Evolutionary conservation across 2,888 invertebrate species (phyloP), one percentile per base, ranked within the genome.

Genomic region (Spisula subtruncata): DNA sequence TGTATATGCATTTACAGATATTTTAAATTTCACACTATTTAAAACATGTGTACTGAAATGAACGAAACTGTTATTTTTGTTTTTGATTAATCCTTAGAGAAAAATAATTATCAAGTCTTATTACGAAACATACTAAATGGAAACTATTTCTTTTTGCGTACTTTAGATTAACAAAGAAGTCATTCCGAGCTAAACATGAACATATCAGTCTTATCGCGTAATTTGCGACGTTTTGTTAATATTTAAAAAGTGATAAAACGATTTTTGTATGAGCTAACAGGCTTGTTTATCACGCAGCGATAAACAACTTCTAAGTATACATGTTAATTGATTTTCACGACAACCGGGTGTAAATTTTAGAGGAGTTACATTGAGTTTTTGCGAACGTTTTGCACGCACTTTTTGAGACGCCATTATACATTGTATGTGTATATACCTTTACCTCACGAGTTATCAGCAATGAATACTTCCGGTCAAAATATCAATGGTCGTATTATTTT

Each of bases 281-380:
- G 2, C 10, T 4, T 10, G 10, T 25, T n/a, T n/a, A 10, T 25
- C 60, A 51, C 6, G n/a, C 6, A 12, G 60, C 25, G 25, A 25
- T 66, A 66, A 66, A 66, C n/a, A 66, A n/a, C n/a, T n/a, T n/a
- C n/a, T n/a, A n/a, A n/a, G n/a, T 66, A 25, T 25, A 66, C 60
- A 25, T 66, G 10, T 25, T 25, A 10, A 25, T 0, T 25, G 25
- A 0, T 66, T 66, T 66, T 66, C 60, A 66, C 60, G 25, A 2
- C 12, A 8, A 25, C 25, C 60, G 25, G 41, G 41, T 41, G 41
- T 25, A 2, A 60, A 20, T 2, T 66, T 66, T 66, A 25, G 60
- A 25, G 60, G 60, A 10, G 60, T 66, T 66, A 66, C 60, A 66
- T 66, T 66, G n/a, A 25, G n/a, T 66, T 60, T 60, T 60, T 60